Evolutionary conservation across 35 echinoderm and acorn worm genomes (phyloP), one percentile per base, ranked within the genome.

Genomic region (Apostichopus japonicus): DNA sequence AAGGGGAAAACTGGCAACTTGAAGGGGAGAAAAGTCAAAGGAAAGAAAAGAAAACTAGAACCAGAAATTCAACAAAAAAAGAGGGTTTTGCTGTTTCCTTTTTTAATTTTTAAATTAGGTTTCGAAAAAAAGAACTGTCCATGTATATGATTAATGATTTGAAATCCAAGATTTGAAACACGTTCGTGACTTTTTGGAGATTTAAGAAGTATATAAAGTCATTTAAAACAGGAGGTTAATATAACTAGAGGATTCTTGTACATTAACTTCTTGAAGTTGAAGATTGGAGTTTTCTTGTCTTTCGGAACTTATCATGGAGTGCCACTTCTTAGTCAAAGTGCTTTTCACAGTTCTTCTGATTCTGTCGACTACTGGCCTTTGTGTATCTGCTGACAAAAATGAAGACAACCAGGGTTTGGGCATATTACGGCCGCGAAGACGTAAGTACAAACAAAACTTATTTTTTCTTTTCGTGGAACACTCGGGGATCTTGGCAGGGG

Each of bases 221-320:
- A 75, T n/a, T 75, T 24, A 75, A 75, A 75, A n/a, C 17, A 75
- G 21, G 71, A 23, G 21, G 63, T 67, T 67, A 67, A 1, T 44
- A 61, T 23, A 75, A 75, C 15, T 75, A 19, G n/a, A 19, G 71
- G 14, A 75, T 21, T 21, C 15, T 75, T 75, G 19, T 75, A 75
- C 71, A 19, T 75, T 75, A 19, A 19, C 17, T 19, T 75, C 0
- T 75, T 6, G 71, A 75, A 75, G 71, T 75, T 75, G 7, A 44
- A 44, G 17, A 19, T 19, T 23, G 71, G 11, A 23, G 53, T 44
- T 44, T 83, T 17, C 33, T 25, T 55, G 79, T 84, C 81, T 84
- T 84, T 84, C 81, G 55, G 54, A 84, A 84, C 17, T 57, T 84
- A 84, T 57, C 81, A 84, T 84, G 81, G 81, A 84, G 56, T 23